Percentiles rank a stretch among this genome's conserved stretches.
phyloP scores from a whole-genome alignment of 2,797 vertebrate species.

The Cheirogaleus major region DNA sequence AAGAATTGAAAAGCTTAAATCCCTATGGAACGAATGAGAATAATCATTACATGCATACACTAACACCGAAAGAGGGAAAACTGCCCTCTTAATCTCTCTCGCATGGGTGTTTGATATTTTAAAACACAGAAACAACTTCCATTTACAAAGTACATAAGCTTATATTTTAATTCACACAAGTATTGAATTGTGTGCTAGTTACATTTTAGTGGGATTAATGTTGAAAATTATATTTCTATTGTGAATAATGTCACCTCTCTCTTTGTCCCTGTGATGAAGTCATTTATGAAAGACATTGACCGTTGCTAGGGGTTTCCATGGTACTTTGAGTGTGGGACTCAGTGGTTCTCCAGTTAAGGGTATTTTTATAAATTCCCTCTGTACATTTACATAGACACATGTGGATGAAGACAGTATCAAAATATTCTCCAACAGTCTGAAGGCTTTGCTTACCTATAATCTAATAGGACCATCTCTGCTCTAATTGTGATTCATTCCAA shows the following conservation, averaged over 20 bases:
- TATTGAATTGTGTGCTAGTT: not conserved
- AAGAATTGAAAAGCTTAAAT: constrained; percentile 65
- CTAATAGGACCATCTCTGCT: not conserved
- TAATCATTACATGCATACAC: constrained; percentile 15
- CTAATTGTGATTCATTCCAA: not conserved
- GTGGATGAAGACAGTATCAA: not conserved
- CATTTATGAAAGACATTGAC: not conserved
- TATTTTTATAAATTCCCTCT: not conserved
- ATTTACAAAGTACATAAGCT: constrained; percentile 4
- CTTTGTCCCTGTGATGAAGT: not conserved
- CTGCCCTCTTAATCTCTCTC: not conserved
- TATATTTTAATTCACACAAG: constrained; percentile 21
- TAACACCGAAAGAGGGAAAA: constrained; percentile 19
- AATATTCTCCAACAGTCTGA: not conserved
- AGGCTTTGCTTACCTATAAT: not conserved
- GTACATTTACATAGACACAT: not conserved
- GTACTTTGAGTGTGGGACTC: not conserved
- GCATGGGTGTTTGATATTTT: constrained; percentile 28
- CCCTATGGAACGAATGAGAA: constrained; percentile 29
- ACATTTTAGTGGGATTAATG: not conserved
- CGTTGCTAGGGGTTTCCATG: not conserved
- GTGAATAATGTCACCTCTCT: not conserved
- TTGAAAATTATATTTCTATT: constrained; percentile 15
- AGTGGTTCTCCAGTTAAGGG: not conserved
- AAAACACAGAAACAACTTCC: constrained; percentile 34